phyloP scores from a whole-genome alignment of 2,797 vertebrate species.

The Lutjanus argentimaculatus region DNA sequence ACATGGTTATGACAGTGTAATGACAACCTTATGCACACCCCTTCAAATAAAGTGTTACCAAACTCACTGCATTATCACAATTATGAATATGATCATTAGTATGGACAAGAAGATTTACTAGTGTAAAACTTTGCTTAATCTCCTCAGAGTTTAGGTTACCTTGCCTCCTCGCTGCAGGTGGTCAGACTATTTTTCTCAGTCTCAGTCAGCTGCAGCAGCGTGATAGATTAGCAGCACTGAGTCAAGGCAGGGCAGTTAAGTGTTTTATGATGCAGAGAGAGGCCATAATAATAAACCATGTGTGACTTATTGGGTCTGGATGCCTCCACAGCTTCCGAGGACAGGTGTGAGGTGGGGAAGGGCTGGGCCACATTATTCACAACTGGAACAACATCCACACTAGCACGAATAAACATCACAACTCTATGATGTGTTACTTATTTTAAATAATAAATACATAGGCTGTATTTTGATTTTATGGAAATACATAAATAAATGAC shows the following conservation, averaged over 20 bases:
- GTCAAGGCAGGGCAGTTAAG: constrained; percentile 75
- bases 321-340: constrained; percentile 57
- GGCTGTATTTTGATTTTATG: neutral
- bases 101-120: constrained; percentile 5
- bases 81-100: neutral
- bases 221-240: constrained; percentile 72
- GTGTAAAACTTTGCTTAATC: constrained; percentile 22
- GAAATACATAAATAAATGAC: neutral
- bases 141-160: constrained; percentile 27
- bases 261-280: constrained; percentile 80
- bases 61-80: neutral
- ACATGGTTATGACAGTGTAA: too few relatives aligned
- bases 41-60: too few relatives aligned
- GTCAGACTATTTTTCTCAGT: constrained; percentile 30
- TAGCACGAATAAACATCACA: constrained; percentile 47
- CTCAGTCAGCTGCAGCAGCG: constrained; percentile 59
- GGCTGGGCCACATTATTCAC: constrained; percentile 53
- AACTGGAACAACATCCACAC: constrained; percentile 42
- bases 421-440: constrained; percentile 27
- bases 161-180: constrained; percentile 20
- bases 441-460: constrained; percentile 11
- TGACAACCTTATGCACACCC: too few relatives aligned
- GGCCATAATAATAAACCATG: constrained; percentile 81
- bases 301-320: constrained; percentile 76
- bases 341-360: constrained; percentile 63